These are phyloP conservation scores for Allophyes oxyacanthae DNA, from an alignment of 2,888 invertebrate species.

Conservation along the genomic window DNA sequence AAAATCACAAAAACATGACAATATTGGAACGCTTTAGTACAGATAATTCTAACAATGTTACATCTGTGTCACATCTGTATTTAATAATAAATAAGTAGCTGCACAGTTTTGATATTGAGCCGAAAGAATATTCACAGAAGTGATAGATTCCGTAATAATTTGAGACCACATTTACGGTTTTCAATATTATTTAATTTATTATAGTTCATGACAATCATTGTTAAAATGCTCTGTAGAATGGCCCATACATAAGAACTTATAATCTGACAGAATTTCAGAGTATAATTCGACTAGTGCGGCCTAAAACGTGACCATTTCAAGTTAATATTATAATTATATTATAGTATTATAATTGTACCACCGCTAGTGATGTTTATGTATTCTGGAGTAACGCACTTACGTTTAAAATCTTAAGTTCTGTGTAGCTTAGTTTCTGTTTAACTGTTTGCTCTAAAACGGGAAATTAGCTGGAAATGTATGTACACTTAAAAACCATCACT, in stretches of 20 bases:
- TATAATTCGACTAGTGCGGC: constrained; percentile 66
- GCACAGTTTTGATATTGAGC: constrained; percentile 4
- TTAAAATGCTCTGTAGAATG: constrained; percentile 27
- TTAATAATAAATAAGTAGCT: constrained; percentile 6
- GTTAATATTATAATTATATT: constrained; percentile 15
- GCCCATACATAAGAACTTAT: background rate
- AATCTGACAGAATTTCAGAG: constrained; percentile 38
- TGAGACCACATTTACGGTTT: too few species aligned
- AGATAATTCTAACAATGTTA: constrained; percentile 27
- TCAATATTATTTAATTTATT: too few species aligned
- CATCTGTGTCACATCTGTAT: too few species aligned
- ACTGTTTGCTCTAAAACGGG: too few species aligned
- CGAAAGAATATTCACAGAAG: too few species aligned
- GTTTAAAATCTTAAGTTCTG: too few species aligned
- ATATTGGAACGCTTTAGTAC: constrained; percentile 12
- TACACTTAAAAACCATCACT: too few species aligned
- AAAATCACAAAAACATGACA: background rate
- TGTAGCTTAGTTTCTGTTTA: too few species aligned
- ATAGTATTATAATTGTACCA: constrained; percentile 34
- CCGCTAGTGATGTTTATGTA: constrained; percentile 2
- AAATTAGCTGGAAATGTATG: too few species aligned
- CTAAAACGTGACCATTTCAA: constrained; percentile 32
- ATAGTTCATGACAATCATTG: constrained; percentile 15
- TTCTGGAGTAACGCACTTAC: background rate
- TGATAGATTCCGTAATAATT: too few species aligned